A percentile compares a stretch with the other conserved stretches of the same genome.
Conservation (phyloP, 1,140 invertebrate species). For the Calephelis virginiensis region DNA sequence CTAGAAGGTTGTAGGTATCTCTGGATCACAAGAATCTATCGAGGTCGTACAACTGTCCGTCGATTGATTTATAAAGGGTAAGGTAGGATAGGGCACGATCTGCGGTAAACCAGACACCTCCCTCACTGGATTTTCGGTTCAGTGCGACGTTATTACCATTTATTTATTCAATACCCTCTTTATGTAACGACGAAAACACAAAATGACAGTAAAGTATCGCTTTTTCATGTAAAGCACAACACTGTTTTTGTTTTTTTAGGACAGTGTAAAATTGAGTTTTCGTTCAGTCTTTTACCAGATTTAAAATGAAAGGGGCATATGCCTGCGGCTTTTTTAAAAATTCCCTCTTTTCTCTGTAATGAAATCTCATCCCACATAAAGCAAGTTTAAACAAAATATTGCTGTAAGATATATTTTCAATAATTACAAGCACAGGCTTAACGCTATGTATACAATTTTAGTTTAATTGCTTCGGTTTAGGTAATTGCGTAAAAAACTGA, state of each 20-base stretch:
- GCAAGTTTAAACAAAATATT: no score
- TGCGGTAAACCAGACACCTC: constrained; percentile 22
- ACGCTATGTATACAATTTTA: no score
- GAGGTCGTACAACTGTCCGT: constrained; percentile 16
- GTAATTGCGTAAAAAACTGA: no score
- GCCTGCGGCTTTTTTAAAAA: no score
- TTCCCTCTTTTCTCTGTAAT: no score
- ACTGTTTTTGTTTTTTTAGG: background rate
- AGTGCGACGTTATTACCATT: constrained; percentile 11
- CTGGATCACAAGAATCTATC: constrained; percentile 9
- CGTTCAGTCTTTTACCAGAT: background rate
- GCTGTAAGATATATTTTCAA: no score
- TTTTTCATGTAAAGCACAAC: background rate
- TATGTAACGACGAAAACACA: constrained; percentile 8
- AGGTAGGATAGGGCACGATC: constrained; percentile 19
- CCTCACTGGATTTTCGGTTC: constrained; percentile 19
- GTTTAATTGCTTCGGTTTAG: no score
- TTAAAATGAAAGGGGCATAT: no score
- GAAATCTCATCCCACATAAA: no score
- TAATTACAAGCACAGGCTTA: no score
- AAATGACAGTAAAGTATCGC: constrained; percentile 1
- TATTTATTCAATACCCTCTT: constrained; percentile 14
- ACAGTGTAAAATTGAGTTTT: background rate
- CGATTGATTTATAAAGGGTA: constrained; percentile 25
- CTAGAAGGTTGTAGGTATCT: constrained; percentile 2